Percentiles rank a stretch among this genome's conserved stretches.
Evolutionary conservation across 2,888 invertebrate genomes (phyloP).

Genomic region (Diogma glabrata): DNA sequence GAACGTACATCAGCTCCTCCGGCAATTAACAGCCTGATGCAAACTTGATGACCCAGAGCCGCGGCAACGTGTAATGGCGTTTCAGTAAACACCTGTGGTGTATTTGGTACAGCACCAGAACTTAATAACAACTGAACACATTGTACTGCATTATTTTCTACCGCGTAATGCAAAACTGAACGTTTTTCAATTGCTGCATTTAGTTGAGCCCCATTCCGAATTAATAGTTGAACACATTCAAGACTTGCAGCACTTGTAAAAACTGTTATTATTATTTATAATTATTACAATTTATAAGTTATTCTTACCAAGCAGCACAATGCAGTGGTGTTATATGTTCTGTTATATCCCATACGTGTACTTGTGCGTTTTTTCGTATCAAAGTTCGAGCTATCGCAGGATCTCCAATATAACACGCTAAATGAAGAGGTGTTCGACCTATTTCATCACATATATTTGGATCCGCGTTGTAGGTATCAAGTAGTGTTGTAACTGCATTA

Average conservation of each 20-base stretch:
- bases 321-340: conserved; percentile 62
- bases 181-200: conserved; percentile 57
- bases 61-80: conserved; percentile 76
- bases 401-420: conserved; percentile 66
- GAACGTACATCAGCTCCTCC: conserved; percentile 72
- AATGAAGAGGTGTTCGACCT: conserved; percentile 62
- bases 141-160: conserved; percentile 59
- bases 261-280: neutral
- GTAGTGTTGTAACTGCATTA: conserved; percentile 27
- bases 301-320: conserved; percentile 54
- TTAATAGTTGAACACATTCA: conserved; percentile 43
- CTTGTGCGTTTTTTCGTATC: conserved; percentile 53
- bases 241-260: conserved; percentile 30
- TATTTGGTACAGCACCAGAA: conserved; percentile 71
- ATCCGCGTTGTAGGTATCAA: conserved; percentile 38
- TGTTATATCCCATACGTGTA: conserved; percentile 59
- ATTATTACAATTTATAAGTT: neutral
- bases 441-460: conserved; percentile 52
- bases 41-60: conserved; percentile 55
- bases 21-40: conserved; percentile 58
- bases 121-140: conserved; percentile 62
- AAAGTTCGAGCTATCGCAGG: conserved; percentile 58
- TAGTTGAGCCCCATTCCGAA: conserved; percentile 66
- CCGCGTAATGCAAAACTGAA: conserved; percentile 76
- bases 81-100: conserved; percentile 74